Evolutionary conservation across 2,113 vertebrate species (phyloP).

Genomic region (Morone saxatilis): DNA sequence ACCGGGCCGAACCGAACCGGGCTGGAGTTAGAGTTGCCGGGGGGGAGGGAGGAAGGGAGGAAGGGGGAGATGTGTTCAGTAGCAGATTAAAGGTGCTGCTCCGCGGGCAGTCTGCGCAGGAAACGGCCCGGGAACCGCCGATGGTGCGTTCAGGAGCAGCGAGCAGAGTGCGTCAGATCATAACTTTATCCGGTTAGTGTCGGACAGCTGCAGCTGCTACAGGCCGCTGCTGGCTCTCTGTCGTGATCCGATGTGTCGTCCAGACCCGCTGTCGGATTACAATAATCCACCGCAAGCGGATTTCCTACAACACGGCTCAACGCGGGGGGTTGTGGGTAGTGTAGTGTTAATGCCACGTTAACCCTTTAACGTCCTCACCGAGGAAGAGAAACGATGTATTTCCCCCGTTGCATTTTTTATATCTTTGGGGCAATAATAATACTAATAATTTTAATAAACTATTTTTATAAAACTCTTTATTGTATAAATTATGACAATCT

Average conservation of each 20-base stretch:
- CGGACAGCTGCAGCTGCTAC: slow-evolving; percentile 55
- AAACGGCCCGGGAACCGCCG: slow-evolving; percentile 63
- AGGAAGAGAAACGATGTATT: too few species aligned
- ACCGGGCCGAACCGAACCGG: background rate
- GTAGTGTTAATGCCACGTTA: slow-evolving; percentile 70
- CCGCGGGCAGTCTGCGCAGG: slow-evolving; percentile 61
- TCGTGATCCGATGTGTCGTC: slow-evolving; percentile 78
- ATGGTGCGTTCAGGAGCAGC: slow-evolving; percentile 46
- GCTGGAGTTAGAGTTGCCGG: slow-evolving; percentile 40
- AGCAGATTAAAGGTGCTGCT: background rate
- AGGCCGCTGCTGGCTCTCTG: slow-evolving; percentile 53
- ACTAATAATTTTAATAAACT: too few species aligned
- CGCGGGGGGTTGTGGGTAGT: slow-evolving; percentile 79
- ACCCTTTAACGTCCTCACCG: too few species aligned
- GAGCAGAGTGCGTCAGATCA: slow-evolving; percentile 63
- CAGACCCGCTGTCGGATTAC: slow-evolving; percentile 84
- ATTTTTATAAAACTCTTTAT: too few species aligned
- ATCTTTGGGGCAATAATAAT: too few species aligned
- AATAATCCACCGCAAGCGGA: slow-evolving; percentile 84
- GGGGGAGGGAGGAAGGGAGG: slow-evolving; percentile 41
- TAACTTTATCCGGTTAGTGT: slow-evolving; percentile 57
- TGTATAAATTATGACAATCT: too few species aligned
- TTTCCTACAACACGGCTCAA: slow-evolving; percentile 86
- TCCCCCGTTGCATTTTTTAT: too few species aligned
- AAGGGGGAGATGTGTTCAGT: slow-evolving; percentile 29